Evolutionary conservation across 2,797 vertebrate species (phyloP).

Genomic region (Enteromius paludinosus): DNA sequence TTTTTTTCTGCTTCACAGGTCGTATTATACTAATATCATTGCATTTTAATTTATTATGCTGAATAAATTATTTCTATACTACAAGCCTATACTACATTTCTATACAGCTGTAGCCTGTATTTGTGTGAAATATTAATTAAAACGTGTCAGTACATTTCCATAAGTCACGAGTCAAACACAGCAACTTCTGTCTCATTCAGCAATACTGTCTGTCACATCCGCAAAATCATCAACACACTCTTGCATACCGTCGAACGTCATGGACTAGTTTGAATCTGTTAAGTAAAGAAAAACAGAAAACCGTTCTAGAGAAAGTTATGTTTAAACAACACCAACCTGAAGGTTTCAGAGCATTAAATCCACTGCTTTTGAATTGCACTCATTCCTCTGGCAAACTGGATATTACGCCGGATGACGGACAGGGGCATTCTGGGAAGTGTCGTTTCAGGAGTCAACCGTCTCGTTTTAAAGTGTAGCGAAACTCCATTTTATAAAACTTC

Average conservation of each 20-base stretch:
- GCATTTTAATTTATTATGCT: not conserved
- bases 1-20: not conserved
- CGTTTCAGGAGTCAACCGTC: slow-evolving; percentile 38
- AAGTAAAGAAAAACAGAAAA: not conserved
- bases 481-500: slow-evolving; percentile 1
- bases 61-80: not conserved
- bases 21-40: not conserved
- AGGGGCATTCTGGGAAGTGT: slow-evolving; percentile 49
- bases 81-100: not conserved
- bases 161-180: slow-evolving; percentile 11
- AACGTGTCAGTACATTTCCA: slow-evolving; percentile 16
- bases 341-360: not conserved
- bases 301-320: not conserved
- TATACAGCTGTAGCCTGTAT: not conserved
- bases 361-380: slow-evolving; percentile 18
- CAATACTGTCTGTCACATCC: not conserved
- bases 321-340: slow-evolving; percentile 33
- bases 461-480: not conserved
- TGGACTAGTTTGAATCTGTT: not conserved
- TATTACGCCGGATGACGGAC: not conserved
- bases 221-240: not conserved
- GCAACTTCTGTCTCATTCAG: not conserved
- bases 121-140: not conserved
- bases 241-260: not conserved
- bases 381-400: slow-evolving; percentile 39